A percentile compares a stretch with the other conserved stretches of the same genome.
Evolutionary conservation across 2,888 invertebrate genomes (phyloP).

Genomic region (Lasioglossum pauxillum): DNA sequence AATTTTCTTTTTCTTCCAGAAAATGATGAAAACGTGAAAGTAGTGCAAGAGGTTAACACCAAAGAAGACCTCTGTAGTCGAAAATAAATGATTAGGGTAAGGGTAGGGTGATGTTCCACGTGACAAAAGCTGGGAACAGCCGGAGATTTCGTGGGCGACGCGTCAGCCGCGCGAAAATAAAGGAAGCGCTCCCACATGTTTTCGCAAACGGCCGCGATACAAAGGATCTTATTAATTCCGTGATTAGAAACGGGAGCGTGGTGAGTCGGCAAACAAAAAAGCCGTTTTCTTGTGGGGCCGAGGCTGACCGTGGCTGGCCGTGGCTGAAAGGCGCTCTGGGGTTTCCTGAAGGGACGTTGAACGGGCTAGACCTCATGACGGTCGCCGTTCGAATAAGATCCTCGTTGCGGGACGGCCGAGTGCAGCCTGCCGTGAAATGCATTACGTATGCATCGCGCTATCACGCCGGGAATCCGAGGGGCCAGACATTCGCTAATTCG

Average conservation of each 20-base stretch:
- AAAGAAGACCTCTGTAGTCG: not conserved
- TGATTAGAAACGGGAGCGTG: conserved; percentile 16
- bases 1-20: not conserved
- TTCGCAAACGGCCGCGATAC: not conserved
- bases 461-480: conserved; percentile 69
- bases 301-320: not conserved
- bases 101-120: not conserved
- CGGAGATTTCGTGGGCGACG: not conserved
- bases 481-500: conserved; percentile 70
- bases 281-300: not conserved
- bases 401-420: conserved; percentile 54
- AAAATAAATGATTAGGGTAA: not conserved
- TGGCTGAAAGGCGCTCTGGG: conserved; percentile 32
- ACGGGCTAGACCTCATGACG: conserved; percentile 50
- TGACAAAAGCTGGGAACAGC: not conserved
- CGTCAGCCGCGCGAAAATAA: not conserved
- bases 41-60: not conserved
- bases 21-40: not conserved
- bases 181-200: not conserved
- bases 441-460: conserved; percentile 75
- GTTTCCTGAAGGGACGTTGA: conserved; percentile 39
- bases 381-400: conserved; percentile 56
- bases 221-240: conserved; percentile 37
- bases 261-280: conserved; percentile 23
- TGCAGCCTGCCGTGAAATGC: conserved; percentile 69